Evolutionary conservation across 1,140 invertebrate species (phyloP), one percentile per base, ranked within the genome.

Genomic region (Lepidurus couesii): DNA sequence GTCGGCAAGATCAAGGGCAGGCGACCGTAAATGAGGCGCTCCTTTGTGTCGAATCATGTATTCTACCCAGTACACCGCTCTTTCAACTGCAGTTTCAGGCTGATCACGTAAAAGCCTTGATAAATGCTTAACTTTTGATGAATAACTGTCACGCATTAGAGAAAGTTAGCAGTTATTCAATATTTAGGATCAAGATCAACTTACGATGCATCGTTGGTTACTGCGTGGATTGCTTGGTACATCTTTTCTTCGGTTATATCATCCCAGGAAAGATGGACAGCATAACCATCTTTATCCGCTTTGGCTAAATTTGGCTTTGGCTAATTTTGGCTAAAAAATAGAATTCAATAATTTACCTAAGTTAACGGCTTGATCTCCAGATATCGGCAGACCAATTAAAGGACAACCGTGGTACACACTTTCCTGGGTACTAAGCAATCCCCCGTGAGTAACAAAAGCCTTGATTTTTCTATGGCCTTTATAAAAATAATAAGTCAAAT

Each of bases 381-480:
- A 84, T 93, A 92, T 81, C 91, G 92, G 84, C 92, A 94, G 0
- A 93, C 90, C 11, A 91, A 92, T 73, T 13, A 93, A 89, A 1
- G 93, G 93, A 0, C 92, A 90, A 11, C 90, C 93, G 82, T 92
- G 91, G 83, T 90, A 93, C 7, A 93, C 91, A 0, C 92, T 91
- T 83, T 95, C 93, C 82, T 91, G 92, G 84, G 93, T 90, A 80
- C 92, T 92, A 75, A 93, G 86, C 4, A 94, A 84, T 11, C 93
- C 93, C 6, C 92, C 92, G 83, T 95, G 93, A 0, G 92, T 93
- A 1, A 95, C 89, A 82, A 95, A 95, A 0, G 91, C 92, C 73
- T 89, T 86, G 5, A 93, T 86, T 81, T 92, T 92, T 4, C 87
- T 87, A 83, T 94, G 92, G 34, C 91, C 90, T 65, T 11, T 65